Evolutionary conservation across 2,113 vertebrate genomes (phyloP).

Genomic region (Caranx ignobilis): DNA sequence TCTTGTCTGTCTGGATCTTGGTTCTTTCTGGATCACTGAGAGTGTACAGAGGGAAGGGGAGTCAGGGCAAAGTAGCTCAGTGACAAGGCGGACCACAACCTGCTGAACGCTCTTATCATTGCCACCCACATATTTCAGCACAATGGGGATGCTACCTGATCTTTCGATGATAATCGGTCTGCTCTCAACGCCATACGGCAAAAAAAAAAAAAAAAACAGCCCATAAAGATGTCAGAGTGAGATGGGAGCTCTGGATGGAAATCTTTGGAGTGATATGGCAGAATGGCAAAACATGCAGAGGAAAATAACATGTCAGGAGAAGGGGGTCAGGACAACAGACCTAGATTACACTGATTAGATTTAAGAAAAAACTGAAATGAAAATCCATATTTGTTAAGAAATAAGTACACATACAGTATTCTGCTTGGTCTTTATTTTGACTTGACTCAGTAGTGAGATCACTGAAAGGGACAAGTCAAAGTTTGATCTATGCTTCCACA

Average conservation of each 20-base stretch:
- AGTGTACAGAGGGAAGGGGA: conserved; percentile 38
- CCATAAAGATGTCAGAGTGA: conserved; percentile 50
- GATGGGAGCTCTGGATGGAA: conserved; percentile 51
- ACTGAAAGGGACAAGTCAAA: too few relatives aligned
- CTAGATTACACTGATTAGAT: conserved; percentile 10
- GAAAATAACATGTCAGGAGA: conserved; percentile 22
- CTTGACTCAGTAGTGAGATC: neutral
- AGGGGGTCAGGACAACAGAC: neutral
- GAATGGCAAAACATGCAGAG: conserved; percentile 37
- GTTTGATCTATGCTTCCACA: neutral
- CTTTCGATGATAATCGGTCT: conserved; percentile 80
- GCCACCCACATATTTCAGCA: conserved; percentile 67
- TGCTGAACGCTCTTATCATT: conserved; percentile 71
- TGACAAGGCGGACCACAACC: conserved; percentile 38
- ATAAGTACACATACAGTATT: neutral
- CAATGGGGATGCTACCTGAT: conserved; percentile 67
- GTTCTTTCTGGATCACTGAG: conserved; percentile 82
- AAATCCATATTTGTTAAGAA: neutral
- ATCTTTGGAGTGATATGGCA: conserved; percentile 58
- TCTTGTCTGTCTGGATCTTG: conserved; percentile 81
- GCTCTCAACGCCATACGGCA: conserved; percentile 39
- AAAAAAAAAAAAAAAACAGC: conserved; percentile 16
- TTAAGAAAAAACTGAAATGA: neutral
- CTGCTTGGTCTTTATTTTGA: neutral
- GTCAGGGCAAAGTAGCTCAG: conserved; percentile 14